Evolutionary conservation across 2,888 invertebrate genomes (phyloP).

Genomic region (Rhagophthalmus giganteus): DNA sequence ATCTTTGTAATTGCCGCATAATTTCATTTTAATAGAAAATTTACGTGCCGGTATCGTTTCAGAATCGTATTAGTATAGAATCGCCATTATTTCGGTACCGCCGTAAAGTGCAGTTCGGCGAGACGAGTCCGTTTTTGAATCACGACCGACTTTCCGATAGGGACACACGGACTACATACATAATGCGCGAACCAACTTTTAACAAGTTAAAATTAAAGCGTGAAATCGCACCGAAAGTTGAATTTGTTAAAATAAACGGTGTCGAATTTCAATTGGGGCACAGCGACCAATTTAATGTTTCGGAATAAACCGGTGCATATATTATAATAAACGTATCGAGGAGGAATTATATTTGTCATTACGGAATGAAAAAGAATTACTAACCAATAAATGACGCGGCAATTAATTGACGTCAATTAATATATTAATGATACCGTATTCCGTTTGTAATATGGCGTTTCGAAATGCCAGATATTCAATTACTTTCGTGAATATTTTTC

Average conservation of each 20-base stretch:
- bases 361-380: background rate
- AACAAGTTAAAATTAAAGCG: background rate
- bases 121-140: too few relatives aligned
- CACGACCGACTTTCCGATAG: too few relatives aligned
- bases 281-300: background rate
- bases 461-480: background rate
- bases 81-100: too few relatives aligned
- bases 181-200: too few relatives aligned
- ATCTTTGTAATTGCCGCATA: background rate
- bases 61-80: background rate
- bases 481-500: too few relatives aligned
- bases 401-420: background rate
- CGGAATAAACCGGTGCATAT: background rate
- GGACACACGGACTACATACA: too few relatives aligned
- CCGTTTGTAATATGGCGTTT: too few relatives aligned
- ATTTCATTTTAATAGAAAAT: background rate
- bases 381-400: background rate
- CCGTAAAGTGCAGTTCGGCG: too few relatives aligned
- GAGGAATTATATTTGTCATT: background rate
- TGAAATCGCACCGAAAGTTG: background rate
- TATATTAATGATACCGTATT: background rate
- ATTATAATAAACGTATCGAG: too few relatives aligned
- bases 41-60: background rate
- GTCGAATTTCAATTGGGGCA: background rate
- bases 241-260: background rate